These are phyloP conservation scores for Odontothrips loti DNA, from an alignment of 2,888 invertebrate species.

Conservation along the genomic window DNA sequence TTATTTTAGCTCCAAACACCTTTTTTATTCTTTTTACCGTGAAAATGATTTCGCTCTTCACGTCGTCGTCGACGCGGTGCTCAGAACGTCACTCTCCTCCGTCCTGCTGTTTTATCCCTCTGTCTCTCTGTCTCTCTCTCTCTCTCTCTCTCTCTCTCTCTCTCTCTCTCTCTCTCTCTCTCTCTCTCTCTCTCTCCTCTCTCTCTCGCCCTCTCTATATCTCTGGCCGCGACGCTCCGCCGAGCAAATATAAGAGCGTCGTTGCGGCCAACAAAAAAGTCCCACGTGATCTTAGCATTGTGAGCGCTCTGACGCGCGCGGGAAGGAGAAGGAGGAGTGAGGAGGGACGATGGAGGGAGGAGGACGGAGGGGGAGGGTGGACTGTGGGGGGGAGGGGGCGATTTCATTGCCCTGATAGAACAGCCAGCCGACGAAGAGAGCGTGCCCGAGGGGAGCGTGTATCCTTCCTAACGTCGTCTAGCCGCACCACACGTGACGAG, in stretches of 20 bases:
- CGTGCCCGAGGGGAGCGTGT: too few species aligned
- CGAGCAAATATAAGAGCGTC: constrained; percentile 19
- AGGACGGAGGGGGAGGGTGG: not conserved
- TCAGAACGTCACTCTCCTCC: too few species aligned
- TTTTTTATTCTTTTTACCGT: too few species aligned
- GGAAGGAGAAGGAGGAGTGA: not conserved
- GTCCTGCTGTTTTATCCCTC: not conserved
- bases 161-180: too few species aligned
- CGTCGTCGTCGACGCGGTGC: too few species aligned
- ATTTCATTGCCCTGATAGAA: too few species aligned
- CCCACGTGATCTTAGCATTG: not conserved
- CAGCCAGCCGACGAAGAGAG: too few species aligned
- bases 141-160: not conserved
- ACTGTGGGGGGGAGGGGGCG: not conserved
- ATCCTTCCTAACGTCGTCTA: too few species aligned
- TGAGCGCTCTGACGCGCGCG: not conserved
- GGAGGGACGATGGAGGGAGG: not conserved
- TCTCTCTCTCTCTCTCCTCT: not conserved
- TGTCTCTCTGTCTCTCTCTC: not conserved
- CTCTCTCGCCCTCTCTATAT: not conserved
- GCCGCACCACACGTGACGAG: too few species aligned
- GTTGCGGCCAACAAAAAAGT: not conserved
- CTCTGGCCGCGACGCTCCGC: not conserved
- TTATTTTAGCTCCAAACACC: too few species aligned
- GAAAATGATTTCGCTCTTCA: too few species aligned